Evolutionary conservation across 2,113 vertebrate species (phyloP), one percentile per base, ranked within the genome.

Genomic region (Phaethon lepturus): DNA sequence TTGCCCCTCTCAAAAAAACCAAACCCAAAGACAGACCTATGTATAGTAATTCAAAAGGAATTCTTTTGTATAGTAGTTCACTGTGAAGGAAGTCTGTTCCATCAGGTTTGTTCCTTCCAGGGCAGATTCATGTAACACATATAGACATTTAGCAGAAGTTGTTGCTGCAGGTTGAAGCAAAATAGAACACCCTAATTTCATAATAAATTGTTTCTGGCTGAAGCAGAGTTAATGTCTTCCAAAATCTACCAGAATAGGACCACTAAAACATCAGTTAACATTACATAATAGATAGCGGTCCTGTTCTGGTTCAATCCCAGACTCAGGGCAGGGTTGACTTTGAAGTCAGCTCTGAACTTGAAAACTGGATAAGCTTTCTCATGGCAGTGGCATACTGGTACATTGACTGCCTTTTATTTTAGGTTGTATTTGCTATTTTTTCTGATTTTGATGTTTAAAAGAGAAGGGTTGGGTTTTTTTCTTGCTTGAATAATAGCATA

Each of bases 1-100:
- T 63, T 2, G 1, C 20, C 2, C 19, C 8, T 9, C 1, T n/a
- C 11, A 59, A 50, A 71, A 52, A 6, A 5, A 8, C 20, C 8
- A 71, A 82, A 42, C 13, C 3, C 8, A 44, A 63, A 84, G n/a
- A 68, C 12, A 72, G 10, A 20, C 14, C 12, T 8, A 17, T 0
- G 1, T n/a, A 13, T 6, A 31, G 50, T 40, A 75, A 53, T 85
- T 71, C 55, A 69, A 23, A 88, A 64, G 8, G 50, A 62, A 79
- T 7, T 25, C 4, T 35, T 72, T 35, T 0, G 0, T 56, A 7
- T 8, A 67, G 9, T 13, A 56, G 45, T 28, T 93, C 26, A n/a
- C 35, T 38, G 11, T 45, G 38, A 11, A 68, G 16, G 26, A 18
- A 53, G 14, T 58, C 29, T 68, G 0, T 63, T 81, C 38, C 4